Conservation (phyloP, 2,797 vertebrate species). For the Masticophis lateralis region DNA sequence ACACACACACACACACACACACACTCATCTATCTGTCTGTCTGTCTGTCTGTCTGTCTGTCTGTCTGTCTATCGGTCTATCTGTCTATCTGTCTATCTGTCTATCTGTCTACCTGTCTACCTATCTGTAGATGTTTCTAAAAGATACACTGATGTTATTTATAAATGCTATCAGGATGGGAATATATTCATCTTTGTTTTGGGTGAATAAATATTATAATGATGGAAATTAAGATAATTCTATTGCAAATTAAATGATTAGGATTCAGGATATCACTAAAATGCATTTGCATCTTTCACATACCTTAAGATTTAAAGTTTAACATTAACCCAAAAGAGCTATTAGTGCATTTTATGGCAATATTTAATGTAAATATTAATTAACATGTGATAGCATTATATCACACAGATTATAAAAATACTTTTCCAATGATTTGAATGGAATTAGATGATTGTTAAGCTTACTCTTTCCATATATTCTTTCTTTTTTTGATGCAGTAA, state of each 20-base stretch:
- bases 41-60: too few species aligned
- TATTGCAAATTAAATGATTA: background rate
- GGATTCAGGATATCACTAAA: background rate
- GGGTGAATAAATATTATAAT: conserved; percentile 17
- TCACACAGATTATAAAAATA: conserved; percentile 42
- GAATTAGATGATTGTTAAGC: conserved; percentile 41
- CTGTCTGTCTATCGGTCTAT: too few species aligned
- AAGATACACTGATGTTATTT: background rate
- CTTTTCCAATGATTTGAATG: conserved; percentile 33
- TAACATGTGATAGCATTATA: conserved; percentile 28
- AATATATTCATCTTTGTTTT: conserved; percentile 36
- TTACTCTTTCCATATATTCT: conserved; percentile 42
- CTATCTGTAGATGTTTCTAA: background rate
- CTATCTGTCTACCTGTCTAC: too few species aligned
- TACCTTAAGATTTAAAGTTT: background rate
- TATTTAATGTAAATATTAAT: conserved; percentile 26
- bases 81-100: too few species aligned
- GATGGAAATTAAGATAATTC: conserved; percentile 48
- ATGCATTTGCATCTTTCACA: background rate
- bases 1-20: too few species aligned
- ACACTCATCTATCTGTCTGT: too few species aligned
- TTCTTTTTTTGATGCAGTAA: conserved; percentile 46
- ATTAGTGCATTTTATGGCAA: conserved; percentile 37
- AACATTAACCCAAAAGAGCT: conserved; percentile 5
- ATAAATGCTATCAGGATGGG: conserved; percentile 37